Percentiles rank a stretch among this genome's conserved stretches.
These are phyloP conservation scores for Peromyscus maniculatus DNA, from an alignment of 2,113 vertebrate species.

Conservation along the genomic window DNA sequence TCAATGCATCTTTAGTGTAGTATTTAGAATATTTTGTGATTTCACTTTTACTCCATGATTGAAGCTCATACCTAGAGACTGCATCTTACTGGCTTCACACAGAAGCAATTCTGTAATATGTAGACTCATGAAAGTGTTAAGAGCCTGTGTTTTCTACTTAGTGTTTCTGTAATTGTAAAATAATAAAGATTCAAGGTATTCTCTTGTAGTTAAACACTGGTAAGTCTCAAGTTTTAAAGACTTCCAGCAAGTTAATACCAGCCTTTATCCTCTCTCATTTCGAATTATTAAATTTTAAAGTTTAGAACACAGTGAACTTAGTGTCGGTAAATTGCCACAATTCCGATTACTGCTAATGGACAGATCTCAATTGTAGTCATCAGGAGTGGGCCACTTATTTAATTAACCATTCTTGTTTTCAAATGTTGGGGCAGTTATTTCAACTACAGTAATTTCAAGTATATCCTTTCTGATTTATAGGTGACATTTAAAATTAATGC, in stretches of 20 bases:
- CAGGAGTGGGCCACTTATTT: constrained; percentile 29
- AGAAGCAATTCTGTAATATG: neutral
- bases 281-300: constrained; percentile 50
- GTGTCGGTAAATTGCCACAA: constrained; percentile 28
- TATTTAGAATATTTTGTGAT: constrained; percentile 6
- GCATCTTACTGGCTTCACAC: neutral
- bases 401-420: constrained; percentile 59
- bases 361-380: neutral
- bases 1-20: neutral
- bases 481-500: constrained; percentile 49
- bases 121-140: neutral
- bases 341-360: constrained; percentile 62
- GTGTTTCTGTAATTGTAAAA: constrained; percentile 28
- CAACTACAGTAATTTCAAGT: constrained; percentile 31
- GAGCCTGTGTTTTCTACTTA: neutral
- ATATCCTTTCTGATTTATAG: constrained; percentile 56
- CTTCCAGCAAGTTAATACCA: neutral
- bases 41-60: neutral
- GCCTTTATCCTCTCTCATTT: neutral
- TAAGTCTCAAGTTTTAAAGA: neutral
- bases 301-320: constrained; percentile 17
- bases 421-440: neutral
- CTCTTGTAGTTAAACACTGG: neutral
- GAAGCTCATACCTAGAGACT: neutral
- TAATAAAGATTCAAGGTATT: neutral